Percentiles rank a stretch among this genome's conserved stretches.
These are phyloP conservation scores for Amphipyra berbera DNA, from an alignment of 2,888 invertebrate genomes.

Conservation along the genomic window DNA sequence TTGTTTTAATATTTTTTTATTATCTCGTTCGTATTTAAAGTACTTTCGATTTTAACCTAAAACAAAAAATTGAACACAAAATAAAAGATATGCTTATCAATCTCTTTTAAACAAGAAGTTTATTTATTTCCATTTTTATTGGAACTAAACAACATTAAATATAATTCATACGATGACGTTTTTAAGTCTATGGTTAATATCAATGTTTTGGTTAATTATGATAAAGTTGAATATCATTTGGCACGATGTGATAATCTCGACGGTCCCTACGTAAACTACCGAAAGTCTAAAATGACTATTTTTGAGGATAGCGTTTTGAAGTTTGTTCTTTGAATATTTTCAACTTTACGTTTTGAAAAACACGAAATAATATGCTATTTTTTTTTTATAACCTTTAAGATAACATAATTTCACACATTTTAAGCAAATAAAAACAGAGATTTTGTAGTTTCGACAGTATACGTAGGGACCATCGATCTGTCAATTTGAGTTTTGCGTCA, in stretches of 20 bases:
- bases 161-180: slow-evolving; percentile 1
- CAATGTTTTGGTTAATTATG: slow-evolving; percentile 30
- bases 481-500: slow-evolving; percentile 16
- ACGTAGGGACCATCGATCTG: too few species aligned
- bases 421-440: too few species aligned
- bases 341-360: too few species aligned
- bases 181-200: slow-evolving; percentile 21
- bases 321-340: too few species aligned
- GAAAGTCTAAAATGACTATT: too few species aligned
- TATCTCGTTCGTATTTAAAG: slow-evolving; percentile 12
- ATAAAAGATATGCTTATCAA: slow-evolving; percentile 49
- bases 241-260: slow-evolving; percentile 43
- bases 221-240: slow-evolving; percentile 49
- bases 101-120: background rate
- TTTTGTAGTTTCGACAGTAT: too few species aligned
- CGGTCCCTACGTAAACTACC: too few species aligned
- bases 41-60: slow-evolving; percentile 14
- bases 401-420: too few species aligned
- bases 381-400: too few species aligned
- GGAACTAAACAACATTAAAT: background rate
- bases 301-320: too few species aligned
- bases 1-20: slow-evolving; percentile 19
- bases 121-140: background rate
- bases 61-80: slow-evolving; percentile 54
- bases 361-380: too few species aligned